Percentiles rank a stretch among this genome's conserved stretches.
Evolutionary conservation across 2,888 invertebrate species (phyloP).

Genomic region (Metellina segmentata): DNA sequence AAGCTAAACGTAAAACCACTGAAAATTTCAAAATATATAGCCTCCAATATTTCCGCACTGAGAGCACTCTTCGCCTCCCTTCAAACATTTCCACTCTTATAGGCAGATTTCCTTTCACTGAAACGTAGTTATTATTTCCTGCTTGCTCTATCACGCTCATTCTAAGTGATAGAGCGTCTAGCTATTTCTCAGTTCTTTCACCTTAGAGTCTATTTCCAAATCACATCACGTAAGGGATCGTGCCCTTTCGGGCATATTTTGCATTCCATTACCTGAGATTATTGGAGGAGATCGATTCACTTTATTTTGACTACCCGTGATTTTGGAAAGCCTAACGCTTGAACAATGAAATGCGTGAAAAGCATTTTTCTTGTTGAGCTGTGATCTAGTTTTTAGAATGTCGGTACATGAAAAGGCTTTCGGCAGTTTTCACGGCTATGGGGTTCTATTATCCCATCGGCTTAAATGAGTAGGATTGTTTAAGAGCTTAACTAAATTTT

Average conservation of each 20-base stretch:
- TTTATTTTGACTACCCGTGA: too few species aligned
- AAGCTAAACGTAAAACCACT: not conserved
- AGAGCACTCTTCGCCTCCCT: not conserved
- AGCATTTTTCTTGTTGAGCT: too few species aligned
- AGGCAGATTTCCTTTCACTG: not conserved
- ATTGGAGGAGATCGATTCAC: constrained; percentile 44
- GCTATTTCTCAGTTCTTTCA: constrained; percentile 46
- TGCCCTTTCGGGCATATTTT: constrained; percentile 61
- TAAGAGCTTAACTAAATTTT: too few species aligned
- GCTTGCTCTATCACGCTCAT: constrained; percentile 16
- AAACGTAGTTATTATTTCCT: not conserved
- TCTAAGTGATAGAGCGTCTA: constrained; percentile 50
- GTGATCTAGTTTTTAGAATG: too few species aligned
- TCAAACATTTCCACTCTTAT: not conserved
- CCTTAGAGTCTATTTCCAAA: constrained; percentile 43
- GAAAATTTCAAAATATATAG: not conserved
- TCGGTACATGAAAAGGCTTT: too few species aligned
- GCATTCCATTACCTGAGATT: constrained; percentile 58
- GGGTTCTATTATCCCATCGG: too few species aligned
- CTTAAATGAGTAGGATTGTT: too few species aligned
- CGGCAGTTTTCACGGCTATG: too few species aligned
- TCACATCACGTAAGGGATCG: constrained; percentile 56
- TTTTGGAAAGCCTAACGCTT: too few species aligned
- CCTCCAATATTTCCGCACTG: not conserved
- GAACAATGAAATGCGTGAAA: too few species aligned